Conservation (phyloP, 2,113 vertebrate species). For the Scopus umbretta region DNA sequence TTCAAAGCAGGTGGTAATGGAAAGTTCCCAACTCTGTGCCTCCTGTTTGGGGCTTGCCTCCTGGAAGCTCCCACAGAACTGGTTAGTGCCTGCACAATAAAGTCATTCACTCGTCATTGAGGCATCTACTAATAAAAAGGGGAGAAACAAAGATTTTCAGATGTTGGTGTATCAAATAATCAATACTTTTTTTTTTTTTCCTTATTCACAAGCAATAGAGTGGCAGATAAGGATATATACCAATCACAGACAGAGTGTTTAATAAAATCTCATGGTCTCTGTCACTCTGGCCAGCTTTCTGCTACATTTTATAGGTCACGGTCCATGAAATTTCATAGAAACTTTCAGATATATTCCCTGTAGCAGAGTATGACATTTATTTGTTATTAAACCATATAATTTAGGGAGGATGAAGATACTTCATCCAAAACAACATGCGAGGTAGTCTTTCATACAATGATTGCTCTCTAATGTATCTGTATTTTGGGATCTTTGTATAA, state of each 20-base stretch:
- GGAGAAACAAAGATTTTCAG: neutral
- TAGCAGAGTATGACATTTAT: constrained; percentile 4
- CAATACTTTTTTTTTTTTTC: neutral
- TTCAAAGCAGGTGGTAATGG: neutral
- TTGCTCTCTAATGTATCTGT: neutral
- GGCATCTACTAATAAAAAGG: neutral
- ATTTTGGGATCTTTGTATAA: neutral
- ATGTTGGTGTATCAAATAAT: neutral
- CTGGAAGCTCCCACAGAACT: neutral
- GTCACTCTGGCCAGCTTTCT: neutral
- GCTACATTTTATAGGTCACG: neutral
- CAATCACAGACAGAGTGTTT: neutral
- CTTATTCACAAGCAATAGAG: neutral
- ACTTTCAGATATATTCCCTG: neutral
- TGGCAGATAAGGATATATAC: neutral
- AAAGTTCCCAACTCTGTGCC: neutral
- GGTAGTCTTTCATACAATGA: neutral
- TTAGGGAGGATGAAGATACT: neutral
- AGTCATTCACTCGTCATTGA: neutral
- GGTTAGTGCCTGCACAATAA: neutral
- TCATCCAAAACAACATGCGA: neutral
- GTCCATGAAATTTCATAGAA: constrained; percentile 37
- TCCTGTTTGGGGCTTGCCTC: neutral
- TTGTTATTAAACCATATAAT: constrained; percentile 32
- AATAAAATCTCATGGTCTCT: neutral